Base-by-base conservation (phyloP, 2,888 invertebrate species). In the Digitonthophagus gazella region DNA sequence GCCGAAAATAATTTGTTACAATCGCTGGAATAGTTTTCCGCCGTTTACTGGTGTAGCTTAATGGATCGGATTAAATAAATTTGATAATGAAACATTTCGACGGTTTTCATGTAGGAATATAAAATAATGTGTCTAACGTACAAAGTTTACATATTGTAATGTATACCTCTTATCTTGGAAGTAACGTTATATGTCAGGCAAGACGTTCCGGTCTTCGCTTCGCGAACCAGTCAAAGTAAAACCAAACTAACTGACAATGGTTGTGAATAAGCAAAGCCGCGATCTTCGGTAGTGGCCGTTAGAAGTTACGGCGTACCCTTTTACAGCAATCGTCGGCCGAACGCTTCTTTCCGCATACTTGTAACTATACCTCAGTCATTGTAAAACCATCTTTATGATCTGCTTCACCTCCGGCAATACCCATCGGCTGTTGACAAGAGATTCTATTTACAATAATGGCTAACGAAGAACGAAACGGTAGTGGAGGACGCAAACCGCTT, bases 371-470 rank as follows among this genome's bases (percentile, higher is more conserved):
- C 61, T 19, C 28, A 20, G 61, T 15, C 61, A 18, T 61, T 61
- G 61, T 61, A 61, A 61, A 61, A 19, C 19, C 20, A 61, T 19
- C 20, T 61, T 61, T 19, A 19, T 20, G 19, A 20, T 18, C 19
- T 61, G 61, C 70, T 58, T 72, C 67, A 68, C 69, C 56, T 69
- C 69, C 69, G 65, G 69, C 72, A 68, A 73, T 71, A 71, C 73
- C 73, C 71, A 70, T 61, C 61, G 63, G 66, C 69, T 66, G 68
- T 73, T 70, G 73, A 73, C 73, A 72, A 73, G 28, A 69, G 73
- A 73, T 73, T 73, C 72, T 73, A 73, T 73, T 73, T 73, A 73
- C 71, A 71, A 71, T 73, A 72, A 73, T 73, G 70, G 73, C 71
- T 61, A 44, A 44, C 28, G 28, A 44, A 44, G 28, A 44, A 11